Evolutionary conservation across 1,140 invertebrate species (phyloP).

Genomic region (Zophobas morio): DNA sequence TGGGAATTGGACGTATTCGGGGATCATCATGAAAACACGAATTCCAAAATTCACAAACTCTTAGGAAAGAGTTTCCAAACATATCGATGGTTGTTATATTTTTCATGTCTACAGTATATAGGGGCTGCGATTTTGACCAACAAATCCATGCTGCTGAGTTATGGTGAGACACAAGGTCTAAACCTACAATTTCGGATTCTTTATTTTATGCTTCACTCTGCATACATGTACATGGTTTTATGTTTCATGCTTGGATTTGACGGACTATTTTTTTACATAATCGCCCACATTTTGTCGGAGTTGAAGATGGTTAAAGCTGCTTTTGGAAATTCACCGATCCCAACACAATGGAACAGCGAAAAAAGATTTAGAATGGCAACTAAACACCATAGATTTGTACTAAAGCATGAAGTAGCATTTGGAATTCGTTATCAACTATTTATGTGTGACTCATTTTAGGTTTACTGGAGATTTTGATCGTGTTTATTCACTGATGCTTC

Average conservation of each 20-base stretch:
- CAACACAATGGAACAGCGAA: not conserved
- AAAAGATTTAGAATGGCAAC: not conserved
- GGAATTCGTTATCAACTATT: not conserved
- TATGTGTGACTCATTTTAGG: not conserved
- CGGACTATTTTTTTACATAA: not conserved
- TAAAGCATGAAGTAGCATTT: not conserved
- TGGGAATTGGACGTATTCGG: too few relatives aligned
- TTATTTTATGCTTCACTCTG: slow-evolving; percentile 1
- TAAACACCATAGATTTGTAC: not conserved
- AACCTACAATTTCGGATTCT: not conserved
- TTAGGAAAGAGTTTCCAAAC: too few relatives aligned
- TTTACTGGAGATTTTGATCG: not conserved
- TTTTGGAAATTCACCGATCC: not conserved
- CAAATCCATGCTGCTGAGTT: slow-evolving; percentile 4
- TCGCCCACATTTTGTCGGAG: not conserved
- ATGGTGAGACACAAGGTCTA: not conserved
- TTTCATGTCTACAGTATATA: not conserved
- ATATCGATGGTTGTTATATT: not conserved
- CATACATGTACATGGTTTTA: not conserved
- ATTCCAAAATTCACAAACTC: too few relatives aligned
- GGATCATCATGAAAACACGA: too few relatives aligned
- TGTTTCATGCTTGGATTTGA: not conserved
- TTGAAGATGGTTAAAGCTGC: not conserved
- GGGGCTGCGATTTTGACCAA: not conserved
- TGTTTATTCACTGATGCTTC: not conserved